These are phyloP conservation scores for Lemur catta DNA, from an alignment of 2,797 vertebrate species.

Conservation along the genomic window DNA sequence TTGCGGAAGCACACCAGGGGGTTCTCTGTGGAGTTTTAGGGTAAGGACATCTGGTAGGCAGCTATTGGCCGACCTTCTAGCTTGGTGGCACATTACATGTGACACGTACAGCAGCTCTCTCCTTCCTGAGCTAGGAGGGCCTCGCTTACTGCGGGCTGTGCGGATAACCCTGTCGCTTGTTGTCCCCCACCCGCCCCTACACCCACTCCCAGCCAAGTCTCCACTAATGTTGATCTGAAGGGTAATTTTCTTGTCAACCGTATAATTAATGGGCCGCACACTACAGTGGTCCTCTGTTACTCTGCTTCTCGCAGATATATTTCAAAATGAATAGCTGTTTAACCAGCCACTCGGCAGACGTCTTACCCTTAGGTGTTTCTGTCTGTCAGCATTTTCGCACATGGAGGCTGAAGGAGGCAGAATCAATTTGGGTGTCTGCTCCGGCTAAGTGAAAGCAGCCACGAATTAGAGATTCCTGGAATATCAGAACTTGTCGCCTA, in stretches of 20 bases:
- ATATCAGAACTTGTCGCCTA: slow-evolving; percentile 66
- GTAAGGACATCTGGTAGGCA: background rate
- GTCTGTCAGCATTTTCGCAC: slow-evolving; percentile 83
- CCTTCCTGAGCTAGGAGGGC: background rate
- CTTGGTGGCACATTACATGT: background rate
- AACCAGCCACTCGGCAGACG: slow-evolving; percentile 83
- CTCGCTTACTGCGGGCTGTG: fast-evolving
- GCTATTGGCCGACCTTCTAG: background rate
- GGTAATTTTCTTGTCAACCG: slow-evolving; percentile 87
- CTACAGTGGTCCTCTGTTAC: slow-evolving; percentile 83
- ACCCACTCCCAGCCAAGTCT: slow-evolving; percentile 49
- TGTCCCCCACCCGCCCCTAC: background rate
- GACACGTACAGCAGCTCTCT: background rate
- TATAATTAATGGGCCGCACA: slow-evolving; percentile 84
- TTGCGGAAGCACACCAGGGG: background rate
- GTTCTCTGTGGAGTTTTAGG: background rate
- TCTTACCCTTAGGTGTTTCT: slow-evolving; percentile 84
- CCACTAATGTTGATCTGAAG: slow-evolving; percentile 82
- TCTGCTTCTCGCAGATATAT: slow-evolving; percentile 80
- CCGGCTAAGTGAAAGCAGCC: slow-evolving; percentile 67
- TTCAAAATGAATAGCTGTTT: slow-evolving; percentile 85
- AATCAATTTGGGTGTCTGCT: slow-evolving; percentile 83
- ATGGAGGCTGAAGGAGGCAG: slow-evolving; percentile 75
- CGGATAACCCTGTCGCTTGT: background rate
- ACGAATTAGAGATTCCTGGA: slow-evolving; percentile 69